Evolutionary conservation across 2,888 invertebrate genomes (phyloP).

Genomic region (Campoplex capitator): DNA sequence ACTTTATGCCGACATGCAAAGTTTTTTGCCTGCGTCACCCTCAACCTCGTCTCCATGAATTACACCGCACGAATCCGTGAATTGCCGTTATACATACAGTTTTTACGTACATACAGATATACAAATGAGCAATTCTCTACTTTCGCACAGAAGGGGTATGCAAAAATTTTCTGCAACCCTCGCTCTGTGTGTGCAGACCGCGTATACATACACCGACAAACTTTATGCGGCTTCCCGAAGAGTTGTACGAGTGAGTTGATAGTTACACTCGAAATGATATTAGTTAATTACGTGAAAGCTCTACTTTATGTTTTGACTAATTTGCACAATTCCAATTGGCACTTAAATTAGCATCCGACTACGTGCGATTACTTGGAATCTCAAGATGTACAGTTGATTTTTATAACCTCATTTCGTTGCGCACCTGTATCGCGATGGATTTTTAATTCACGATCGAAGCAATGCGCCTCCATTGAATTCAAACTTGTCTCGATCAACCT

Average conservation of each 20-base stretch:
- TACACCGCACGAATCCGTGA: conserved; percentile 61
- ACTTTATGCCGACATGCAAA: conserved; percentile 65
- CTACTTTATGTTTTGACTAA: not conserved
- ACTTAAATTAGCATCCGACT: not conserved
- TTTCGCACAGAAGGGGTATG: conserved; percentile 28
- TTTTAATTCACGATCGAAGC: not conserved
- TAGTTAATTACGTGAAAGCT: conserved; percentile 52
- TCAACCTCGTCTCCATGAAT: conserved; percentile 62
- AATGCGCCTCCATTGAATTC: conserved; percentile 18
- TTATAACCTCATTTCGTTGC: not conserved
- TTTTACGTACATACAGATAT: not conserved
- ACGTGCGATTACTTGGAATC: not conserved
- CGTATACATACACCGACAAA: conserved; percentile 31
- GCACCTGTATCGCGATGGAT: conserved; percentile 36
- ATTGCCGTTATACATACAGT: conserved; percentile 33
- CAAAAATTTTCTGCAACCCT: conserved; percentile 38
- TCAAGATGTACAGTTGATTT: not conserved
- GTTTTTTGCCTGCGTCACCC: conserved; percentile 58
- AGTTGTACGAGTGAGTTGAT: conserved; percentile 28
- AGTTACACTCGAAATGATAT: conserved; percentile 48
- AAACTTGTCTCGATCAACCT: conserved; percentile 58
- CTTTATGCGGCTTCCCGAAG: conserved; percentile 12
- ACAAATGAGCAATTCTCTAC: not conserved
- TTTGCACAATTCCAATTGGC: not conserved
- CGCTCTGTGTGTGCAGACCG: conserved; percentile 2